Evolutionary conservation across 2,888 invertebrate genomes (phyloP).

Genomic region (Agrotis clavis): DNA sequence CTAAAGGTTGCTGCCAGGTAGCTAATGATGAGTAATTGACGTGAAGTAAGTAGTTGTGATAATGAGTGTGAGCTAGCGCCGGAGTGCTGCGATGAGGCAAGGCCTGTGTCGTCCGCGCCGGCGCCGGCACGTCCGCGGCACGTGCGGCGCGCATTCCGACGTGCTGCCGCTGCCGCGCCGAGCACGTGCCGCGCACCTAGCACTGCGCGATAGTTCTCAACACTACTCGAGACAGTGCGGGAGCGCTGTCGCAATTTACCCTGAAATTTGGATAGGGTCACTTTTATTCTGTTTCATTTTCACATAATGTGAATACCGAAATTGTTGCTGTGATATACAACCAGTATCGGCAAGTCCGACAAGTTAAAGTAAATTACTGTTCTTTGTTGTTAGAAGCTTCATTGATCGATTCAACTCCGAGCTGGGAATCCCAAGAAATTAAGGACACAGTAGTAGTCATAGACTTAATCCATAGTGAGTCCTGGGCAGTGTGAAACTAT

Average conservation of each 20-base stretch:
- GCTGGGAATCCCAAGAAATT: too few relatives aligned
- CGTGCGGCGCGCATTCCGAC: constrained; percentile 53
- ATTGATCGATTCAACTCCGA: neutral
- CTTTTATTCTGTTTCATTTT: neutral
- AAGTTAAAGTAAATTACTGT: too few relatives aligned
- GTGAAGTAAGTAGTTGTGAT: neutral
- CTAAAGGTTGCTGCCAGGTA: neutral
- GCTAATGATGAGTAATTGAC: neutral
- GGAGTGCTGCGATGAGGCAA: neutral
- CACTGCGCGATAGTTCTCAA: neutral
- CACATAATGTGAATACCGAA: neutral
- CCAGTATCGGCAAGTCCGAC: too few relatives aligned
- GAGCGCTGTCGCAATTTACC: too few relatives aligned
- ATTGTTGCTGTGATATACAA: too few relatives aligned
- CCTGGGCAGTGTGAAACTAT: neutral
- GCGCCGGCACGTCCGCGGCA: constrained; percentile 42
- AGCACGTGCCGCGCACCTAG: constrained; percentile 35
- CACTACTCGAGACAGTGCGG: neutral
- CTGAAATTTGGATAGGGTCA: neutral
- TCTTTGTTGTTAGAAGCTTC: neutral
- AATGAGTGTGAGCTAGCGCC: neutral
- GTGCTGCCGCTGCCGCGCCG: constrained; percentile 29
- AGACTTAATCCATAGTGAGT: neutral
- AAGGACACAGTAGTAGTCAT: too few relatives aligned
- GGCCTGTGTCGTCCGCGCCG: neutral